A percentile compares a stretch with the other conserved stretches of the same genome.
These are phyloP conservation scores for Chironomus riparius DNA, from an alignment of 2,888 invertebrate species.

Conservation along the genomic window DNA sequence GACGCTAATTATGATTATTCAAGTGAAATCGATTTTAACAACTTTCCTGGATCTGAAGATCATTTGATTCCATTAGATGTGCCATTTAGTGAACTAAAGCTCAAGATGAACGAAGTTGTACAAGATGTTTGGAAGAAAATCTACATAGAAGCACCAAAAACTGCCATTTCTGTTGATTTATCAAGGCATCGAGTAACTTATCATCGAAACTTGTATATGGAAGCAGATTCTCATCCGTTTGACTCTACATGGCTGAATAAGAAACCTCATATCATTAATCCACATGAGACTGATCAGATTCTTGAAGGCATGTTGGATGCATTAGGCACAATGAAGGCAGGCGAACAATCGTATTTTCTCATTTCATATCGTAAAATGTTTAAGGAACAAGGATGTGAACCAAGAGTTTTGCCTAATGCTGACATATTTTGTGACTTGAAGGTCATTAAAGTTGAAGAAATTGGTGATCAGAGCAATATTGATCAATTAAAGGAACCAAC, in stretches of 20 bases:
- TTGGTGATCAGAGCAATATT: constrained; percentile 41
- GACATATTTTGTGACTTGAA: constrained; percentile 67
- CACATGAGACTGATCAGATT: constrained; percentile 31
- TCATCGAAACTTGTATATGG: constrained; percentile 8
- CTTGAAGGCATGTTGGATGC: constrained; percentile 62
- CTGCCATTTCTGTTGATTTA: background rate
- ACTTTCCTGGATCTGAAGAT: background rate
- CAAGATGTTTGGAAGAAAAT: constrained; percentile 7
- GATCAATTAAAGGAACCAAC: constrained; percentile 39
- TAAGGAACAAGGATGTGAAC: constrained; percentile 65
- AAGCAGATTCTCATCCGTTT: constrained; percentile 35
- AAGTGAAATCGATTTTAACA: background rate
- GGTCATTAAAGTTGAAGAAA: constrained; percentile 51
- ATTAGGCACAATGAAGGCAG: constrained; percentile 64
- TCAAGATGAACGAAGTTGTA: background rate
- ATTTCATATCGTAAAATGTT: constrained; percentile 65
- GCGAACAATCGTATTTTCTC: constrained; percentile 69
- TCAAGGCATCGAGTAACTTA: background rate
- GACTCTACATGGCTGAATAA: constrained; percentile 40
- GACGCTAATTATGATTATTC: background rate
- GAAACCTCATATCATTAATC: constrained; percentile 34
- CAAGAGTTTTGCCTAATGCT: constrained; percentile 64
- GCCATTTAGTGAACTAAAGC: background rate
- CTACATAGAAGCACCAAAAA: background rate
- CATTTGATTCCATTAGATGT: background rate